A percentile compares a stretch with the other conserved stretches of the same genome.
Evolutionary conservation across 2,113 vertebrate species (phyloP).

Genomic region (Urocolius indicus): DNA sequence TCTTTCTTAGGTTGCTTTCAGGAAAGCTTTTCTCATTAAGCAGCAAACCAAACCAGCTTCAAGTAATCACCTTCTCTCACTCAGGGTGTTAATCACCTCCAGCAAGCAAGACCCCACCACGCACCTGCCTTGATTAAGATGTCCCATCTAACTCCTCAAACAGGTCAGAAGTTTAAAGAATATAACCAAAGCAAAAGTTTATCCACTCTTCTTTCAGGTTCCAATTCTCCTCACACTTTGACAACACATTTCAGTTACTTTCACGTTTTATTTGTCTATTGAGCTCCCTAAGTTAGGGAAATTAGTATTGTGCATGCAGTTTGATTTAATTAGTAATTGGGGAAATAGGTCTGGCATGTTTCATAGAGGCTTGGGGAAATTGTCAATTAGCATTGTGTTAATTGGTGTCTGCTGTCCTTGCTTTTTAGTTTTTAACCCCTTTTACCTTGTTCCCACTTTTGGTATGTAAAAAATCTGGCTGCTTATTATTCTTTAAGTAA

Average conservation of each 20-base stretch:
- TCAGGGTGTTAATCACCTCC: neutral
- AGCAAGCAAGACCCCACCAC: neutral
- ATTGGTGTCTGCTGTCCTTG: conserved; percentile 86
- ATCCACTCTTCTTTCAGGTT: conserved; percentile 52
- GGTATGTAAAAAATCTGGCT: conserved; percentile 80
- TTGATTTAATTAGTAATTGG: conserved; percentile 89
- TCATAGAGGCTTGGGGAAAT: conserved; percentile 86
- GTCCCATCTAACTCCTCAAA: neutral
- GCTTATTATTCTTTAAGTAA: conserved; percentile 88
- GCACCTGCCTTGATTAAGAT: neutral
- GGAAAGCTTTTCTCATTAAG: neutral
- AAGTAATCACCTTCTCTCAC: neutral
- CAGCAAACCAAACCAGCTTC: neutral
- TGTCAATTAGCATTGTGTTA: conserved; percentile 89
- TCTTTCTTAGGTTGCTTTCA: neutral
- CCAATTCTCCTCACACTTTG: conserved; percentile 59
- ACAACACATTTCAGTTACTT: conserved; percentile 77
- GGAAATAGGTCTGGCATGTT: conserved; percentile 86
- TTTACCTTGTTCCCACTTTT: conserved; percentile 85
- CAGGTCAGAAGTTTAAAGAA: conserved; percentile 25
- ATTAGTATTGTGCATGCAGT: conserved; percentile 83
- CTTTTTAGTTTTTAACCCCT: conserved; percentile 89
- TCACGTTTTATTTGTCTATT: conserved; percentile 82
- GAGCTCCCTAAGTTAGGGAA: conserved; percentile 83
- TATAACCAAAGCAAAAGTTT: conserved; percentile 48